These are phyloP conservation scores for Rhagium mordax DNA, from an alignment of 2,888 invertebrate genomes.

Conservation along the genomic window DNA sequence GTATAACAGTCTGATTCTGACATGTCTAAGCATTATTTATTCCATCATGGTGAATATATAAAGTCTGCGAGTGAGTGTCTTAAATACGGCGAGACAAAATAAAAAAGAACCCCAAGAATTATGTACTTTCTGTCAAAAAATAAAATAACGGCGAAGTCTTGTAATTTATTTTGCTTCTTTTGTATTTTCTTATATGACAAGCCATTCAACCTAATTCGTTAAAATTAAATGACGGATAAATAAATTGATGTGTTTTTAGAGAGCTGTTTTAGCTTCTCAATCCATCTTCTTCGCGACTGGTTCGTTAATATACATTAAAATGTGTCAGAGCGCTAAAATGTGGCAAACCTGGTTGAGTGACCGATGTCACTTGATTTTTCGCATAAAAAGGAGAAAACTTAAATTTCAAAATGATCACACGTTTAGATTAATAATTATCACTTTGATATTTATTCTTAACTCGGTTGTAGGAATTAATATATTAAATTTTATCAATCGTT, in stretches of 20 bases:
- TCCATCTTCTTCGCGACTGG: slow-evolving; percentile 25
- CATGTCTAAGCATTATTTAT: background rate
- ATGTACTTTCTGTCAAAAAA: slow-evolving; percentile 15
- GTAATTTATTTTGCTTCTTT: slow-evolving; percentile 1
- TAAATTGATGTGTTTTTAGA: slow-evolving; percentile 35
- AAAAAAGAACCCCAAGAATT: slow-evolving; percentile 9
- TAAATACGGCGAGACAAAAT: slow-evolving; percentile 11
- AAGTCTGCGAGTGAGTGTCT: background rate
- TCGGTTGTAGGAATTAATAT: too few relatives aligned
- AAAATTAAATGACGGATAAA: slow-evolving; percentile 33
- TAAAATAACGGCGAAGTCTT: background rate
- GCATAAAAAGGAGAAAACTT: background rate
- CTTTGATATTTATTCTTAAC: too few relatives aligned
- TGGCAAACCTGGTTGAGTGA: background rate
- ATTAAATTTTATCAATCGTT: too few relatives aligned
- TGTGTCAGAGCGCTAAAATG: background rate
- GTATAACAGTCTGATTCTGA: background rate
- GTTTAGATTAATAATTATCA: too few relatives aligned
- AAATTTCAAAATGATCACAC: background rate
- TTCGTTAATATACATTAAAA: slow-evolving; percentile 8
- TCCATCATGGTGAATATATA: background rate
- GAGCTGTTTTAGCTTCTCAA: slow-evolving; percentile 10
- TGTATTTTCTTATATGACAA: slow-evolving; percentile 26
- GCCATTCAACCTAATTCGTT: slow-evolving; percentile 27
- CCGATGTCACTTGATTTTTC: background rate